Evolutionary conservation across 2,797 vertebrate genomes (phyloP).

Genomic region (Malacoraja senta): DNA sequence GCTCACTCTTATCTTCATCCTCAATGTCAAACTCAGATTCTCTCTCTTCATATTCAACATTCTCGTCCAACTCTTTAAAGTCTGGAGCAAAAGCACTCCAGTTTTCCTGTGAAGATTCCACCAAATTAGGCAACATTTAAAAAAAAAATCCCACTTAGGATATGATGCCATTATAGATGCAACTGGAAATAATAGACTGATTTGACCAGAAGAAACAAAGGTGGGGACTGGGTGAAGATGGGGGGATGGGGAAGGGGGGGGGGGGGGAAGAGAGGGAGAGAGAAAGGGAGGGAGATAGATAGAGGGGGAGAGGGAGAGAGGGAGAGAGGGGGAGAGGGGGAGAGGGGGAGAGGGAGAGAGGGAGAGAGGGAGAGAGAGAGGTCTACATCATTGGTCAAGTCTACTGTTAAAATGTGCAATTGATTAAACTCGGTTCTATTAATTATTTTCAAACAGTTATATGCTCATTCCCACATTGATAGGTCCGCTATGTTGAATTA

Average conservation of each 20-base stretch:
- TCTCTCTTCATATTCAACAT: constrained; percentile 92
- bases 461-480: no score
- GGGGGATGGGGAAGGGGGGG: no score
- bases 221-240: background rate
- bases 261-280: no score
- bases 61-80: constrained; percentile 95
- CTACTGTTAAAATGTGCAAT: background rate
- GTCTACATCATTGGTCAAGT: background rate
- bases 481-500: background rate
- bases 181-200: background rate
- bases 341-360: background rate
- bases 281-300: background rate
- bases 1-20: constrained; percentile 96
- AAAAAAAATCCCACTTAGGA: background rate
- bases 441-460: no score
- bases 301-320: background rate
- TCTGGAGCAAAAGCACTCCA: constrained; percentile 97
- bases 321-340: background rate
- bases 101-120: constrained; percentile 73
- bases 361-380: background rate
- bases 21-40: constrained; percentile 97
- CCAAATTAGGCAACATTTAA: background rate
- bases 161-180: background rate
- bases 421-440: background rate
- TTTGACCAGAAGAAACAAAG: fast-evolving